Percentiles rank a stretch among this genome's conserved stretches.
Conservation (phyloP, 1,140 invertebrate species). For the Mylabris phalerata region DNA sequence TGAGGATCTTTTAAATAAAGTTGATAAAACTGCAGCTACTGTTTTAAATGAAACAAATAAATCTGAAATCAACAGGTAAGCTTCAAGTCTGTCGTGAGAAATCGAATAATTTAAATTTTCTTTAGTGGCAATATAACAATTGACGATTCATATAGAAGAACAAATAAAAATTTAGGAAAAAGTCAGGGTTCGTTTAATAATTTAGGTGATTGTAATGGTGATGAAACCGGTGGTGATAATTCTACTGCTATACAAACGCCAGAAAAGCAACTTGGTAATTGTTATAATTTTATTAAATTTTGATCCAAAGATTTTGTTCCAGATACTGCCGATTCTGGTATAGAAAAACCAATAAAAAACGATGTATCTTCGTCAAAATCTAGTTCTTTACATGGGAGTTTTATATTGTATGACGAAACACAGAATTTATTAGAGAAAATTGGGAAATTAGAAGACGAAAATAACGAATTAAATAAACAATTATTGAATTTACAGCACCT, state of each 20-base stretch:
- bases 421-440: conserved; percentile 38
- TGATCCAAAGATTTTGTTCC: background rate
- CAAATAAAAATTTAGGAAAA: no score
- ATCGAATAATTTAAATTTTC: no score
- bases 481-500: conserved; percentile 41
- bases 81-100: background rate
- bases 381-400: conserved; percentile 20
- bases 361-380: background rate
- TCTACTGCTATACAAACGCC: no score
- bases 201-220: no score
- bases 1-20: conserved; percentile 75
- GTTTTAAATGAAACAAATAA: conserved; percentile 49
- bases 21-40: conserved; percentile 77
- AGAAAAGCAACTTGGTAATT: no score
- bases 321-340: background rate
- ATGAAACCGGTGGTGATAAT: no score
- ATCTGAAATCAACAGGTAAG: conserved; percentile 4
- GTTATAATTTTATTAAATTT: background rate
- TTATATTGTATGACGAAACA: conserved; percentile 24
- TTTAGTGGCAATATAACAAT: no score
- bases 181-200: no score
- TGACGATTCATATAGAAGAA: no score
- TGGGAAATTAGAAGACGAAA: conserved; percentile 41
- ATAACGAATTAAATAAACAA: conserved; percentile 42
- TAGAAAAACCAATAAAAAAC: background rate